These are phyloP conservation scores for Mythimna albipuncta DNA, from an alignment of 2,888 invertebrate species.

Conservation along the genomic window DNA sequence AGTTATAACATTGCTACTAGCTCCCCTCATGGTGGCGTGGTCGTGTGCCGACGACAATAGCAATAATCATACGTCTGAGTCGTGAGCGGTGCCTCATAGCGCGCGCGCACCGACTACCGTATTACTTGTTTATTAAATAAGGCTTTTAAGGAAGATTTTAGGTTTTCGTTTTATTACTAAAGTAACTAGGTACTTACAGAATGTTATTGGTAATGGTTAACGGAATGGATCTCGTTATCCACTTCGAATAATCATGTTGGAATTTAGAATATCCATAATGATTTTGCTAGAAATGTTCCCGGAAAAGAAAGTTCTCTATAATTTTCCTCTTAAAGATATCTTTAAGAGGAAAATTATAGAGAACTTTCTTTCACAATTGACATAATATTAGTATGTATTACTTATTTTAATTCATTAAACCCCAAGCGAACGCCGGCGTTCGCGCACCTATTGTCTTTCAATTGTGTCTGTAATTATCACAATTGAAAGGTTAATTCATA, in stretches of 20 bases:
- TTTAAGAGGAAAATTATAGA: no score
- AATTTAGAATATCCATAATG: background rate
- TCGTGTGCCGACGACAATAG: constrained; percentile 36
- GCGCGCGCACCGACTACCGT: constrained; percentile 44
- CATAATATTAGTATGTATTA: no score
- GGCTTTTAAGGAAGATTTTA: constrained; percentile 48
- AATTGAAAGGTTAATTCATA: no score
- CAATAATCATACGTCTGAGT: constrained; percentile 56
- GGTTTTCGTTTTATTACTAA: background rate
- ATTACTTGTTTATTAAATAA: constrained; percentile 48
- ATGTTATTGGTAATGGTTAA: background rate
- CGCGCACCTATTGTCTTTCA: no score
- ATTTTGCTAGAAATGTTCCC: background rate
- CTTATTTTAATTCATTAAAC: no score
- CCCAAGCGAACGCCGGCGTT: no score
- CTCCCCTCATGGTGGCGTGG: background rate
- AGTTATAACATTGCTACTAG: background rate
- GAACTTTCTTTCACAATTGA: no score
- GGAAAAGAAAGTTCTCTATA: no score
- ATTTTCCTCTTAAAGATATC: no score
- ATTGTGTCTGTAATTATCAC: no score
- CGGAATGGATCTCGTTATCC: background rate
- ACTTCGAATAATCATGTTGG: background rate
- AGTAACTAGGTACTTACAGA: constrained; percentile 1
- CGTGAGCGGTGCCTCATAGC: constrained; percentile 45